phyloP scores from a whole-genome alignment of 2,888 invertebrate genomes.

The Chymomyza fuscimana region DNA sequence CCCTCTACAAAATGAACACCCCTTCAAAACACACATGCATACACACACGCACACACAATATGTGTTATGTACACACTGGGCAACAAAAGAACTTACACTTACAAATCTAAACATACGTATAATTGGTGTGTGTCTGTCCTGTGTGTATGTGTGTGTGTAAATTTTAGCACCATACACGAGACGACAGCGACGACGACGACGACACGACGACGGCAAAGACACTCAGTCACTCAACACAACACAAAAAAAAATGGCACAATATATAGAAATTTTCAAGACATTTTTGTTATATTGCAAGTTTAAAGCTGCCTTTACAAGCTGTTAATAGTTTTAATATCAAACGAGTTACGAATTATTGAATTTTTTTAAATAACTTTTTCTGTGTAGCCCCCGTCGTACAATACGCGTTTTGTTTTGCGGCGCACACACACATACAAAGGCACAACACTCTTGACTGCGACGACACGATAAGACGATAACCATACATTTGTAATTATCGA shows the following conservation, averaged over 20 bases:
- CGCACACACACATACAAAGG: constrained; percentile 41
- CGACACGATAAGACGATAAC: background rate
- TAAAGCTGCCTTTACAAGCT: background rate
- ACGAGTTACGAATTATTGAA: constrained; percentile 14
- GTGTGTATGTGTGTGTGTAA: constrained; percentile 36
- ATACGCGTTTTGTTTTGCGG: constrained; percentile 60
- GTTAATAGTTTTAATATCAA: constrained; percentile 12
- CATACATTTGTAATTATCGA: background rate
- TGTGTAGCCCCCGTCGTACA: constrained; percentile 47
- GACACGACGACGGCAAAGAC: constrained; percentile 19
- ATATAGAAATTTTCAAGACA: constrained; percentile 39
- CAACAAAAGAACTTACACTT: constrained; percentile 60
- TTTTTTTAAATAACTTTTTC: constrained; percentile 5
- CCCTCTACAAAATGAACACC: constrained; percentile 52
- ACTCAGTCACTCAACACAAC: constrained; percentile 5
- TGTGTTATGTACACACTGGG: constrained; percentile 16
- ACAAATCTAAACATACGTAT: constrained; percentile 41
- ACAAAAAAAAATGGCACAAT: constrained; percentile 25
- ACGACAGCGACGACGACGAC: constrained; percentile 28
- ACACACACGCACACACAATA: constrained; percentile 29
- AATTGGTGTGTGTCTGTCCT: constrained; percentile 6
- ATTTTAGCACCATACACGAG: constrained; percentile 58
- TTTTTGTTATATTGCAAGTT: constrained; percentile 32
- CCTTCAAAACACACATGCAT: constrained; percentile 36
- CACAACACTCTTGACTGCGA: background rate